Conservation (phyloP, 92 coral and sea anemone genomes). For the Siderastrea siderea region DNA sequence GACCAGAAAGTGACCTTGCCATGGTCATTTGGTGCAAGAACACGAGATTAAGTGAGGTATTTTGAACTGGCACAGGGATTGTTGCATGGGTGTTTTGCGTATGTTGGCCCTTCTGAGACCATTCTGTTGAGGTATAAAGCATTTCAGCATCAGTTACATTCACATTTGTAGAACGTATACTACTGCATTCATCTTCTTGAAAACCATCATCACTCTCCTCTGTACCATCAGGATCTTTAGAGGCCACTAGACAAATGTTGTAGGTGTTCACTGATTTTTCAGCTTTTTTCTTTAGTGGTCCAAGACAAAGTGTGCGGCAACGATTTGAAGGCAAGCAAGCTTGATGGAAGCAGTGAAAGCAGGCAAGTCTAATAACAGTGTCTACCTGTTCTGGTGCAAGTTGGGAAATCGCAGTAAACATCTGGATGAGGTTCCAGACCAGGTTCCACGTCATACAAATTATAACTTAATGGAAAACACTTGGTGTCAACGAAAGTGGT, state of each 20-base stretch:
- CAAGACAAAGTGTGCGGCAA: constrained; percentile 36
- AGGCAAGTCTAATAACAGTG: constrained; percentile 26
- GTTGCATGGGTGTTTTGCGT: constrained; percentile 8
- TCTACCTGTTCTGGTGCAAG: constrained; percentile 5
- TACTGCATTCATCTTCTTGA: not conserved
- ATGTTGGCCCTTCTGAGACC: constrained; percentile 24
- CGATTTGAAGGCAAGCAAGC: constrained; percentile 20
- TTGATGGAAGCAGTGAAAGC: constrained; percentile 47
- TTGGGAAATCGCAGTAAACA: constrained; percentile 39
- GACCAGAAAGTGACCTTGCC: constrained; percentile 33
- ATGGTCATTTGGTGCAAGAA: constrained; percentile 6
- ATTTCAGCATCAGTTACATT: constrained; percentile 4
- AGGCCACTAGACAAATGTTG: constrained; percentile 26
- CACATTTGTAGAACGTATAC: not conserved
- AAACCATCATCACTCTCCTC: not conserved
- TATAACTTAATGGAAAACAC: constrained; percentile 46
- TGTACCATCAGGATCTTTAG: not conserved
- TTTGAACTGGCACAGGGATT: constrained; percentile 23
- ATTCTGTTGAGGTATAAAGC: constrained; percentile 27
- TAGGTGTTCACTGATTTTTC: constrained; percentile 33
- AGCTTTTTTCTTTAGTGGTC: constrained; percentile 16
- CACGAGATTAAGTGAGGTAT: not conserved
- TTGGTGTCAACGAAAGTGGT: constrained; percentile 23
- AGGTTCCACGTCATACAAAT: constrained; percentile 9
- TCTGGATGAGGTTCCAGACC: constrained; percentile 43